Percentiles rank a stretch among this genome's conserved stretches.
phyloP scores from a whole-genome alignment of 2,888 invertebrate species.

The Oxycera nigricornis region DNA sequence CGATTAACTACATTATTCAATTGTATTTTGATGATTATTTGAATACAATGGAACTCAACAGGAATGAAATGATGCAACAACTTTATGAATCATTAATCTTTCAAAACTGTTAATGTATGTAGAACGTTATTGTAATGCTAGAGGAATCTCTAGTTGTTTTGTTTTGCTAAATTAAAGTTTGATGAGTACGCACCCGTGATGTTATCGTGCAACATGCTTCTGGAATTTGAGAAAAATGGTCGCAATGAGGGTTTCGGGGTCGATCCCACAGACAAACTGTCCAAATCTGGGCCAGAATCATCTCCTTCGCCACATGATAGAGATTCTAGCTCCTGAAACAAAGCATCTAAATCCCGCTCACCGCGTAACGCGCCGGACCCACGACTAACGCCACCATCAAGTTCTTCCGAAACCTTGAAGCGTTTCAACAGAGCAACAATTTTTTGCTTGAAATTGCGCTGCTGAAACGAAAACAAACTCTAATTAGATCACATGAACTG shows the following conservation, averaged over 20 bases:
- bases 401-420: constrained; percentile 91
- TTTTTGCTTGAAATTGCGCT: constrained; percentile 96
- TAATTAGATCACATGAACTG: no score
- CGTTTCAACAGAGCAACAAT: constrained; percentile 93
- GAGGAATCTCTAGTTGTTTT: background rate
- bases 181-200: constrained; percentile 50
- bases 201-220: constrained; percentile 72
- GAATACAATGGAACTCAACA: background rate
- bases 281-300: constrained; percentile 94
- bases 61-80: background rate
- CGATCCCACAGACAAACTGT: constrained; percentile 95
- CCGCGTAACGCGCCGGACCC: constrained; percentile 71
- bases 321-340: constrained; percentile 95
- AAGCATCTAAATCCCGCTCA: constrained; percentile 89
- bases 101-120: background rate
- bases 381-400: constrained; percentile 72
- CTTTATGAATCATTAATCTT: background rate
- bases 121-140: background rate
- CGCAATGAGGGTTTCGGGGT: constrained; percentile 95
- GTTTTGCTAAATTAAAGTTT: constrained; percentile 37
- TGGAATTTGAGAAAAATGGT: constrained; percentile 93
- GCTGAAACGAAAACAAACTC: constrained; percentile 64
- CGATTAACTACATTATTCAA: background rate
- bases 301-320: constrained; percentile 82
- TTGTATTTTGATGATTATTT: background rate